Percentiles rank a stretch among this genome's conserved stretches.
These are phyloP conservation scores for Rhogogaster chlorosoma DNA, from an alignment of 2,888 invertebrate genomes.

Conservation along the genomic window DNA sequence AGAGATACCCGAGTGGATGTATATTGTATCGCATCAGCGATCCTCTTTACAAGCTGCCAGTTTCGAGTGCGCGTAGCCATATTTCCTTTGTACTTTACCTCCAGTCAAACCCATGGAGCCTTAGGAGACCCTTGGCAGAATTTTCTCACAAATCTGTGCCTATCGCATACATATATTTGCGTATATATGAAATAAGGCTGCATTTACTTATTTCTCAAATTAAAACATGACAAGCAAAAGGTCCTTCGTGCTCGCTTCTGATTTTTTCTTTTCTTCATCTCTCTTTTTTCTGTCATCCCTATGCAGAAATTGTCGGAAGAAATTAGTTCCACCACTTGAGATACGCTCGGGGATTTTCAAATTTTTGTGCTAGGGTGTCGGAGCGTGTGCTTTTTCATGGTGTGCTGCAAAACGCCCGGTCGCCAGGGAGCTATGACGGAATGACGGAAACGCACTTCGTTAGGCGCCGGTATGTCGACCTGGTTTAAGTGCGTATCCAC, in stretches of 20 bases:
- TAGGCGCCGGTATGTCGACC: conserved; percentile 38
- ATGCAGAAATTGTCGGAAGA: conserved; percentile 42
- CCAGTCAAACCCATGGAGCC: neutral
- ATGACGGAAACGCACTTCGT: conserved; percentile 50
- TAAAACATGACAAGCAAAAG: neutral
- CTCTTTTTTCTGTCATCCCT: neutral
- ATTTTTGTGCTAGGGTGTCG: conserved; percentile 17
- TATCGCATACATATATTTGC: neutral
- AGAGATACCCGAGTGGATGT: conserved; percentile 56
- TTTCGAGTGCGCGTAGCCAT: conserved; percentile 36
- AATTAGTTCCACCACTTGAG: conserved; percentile 50
- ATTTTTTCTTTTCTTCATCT: neutral
- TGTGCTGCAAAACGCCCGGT: conserved; percentile 35
- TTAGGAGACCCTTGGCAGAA: neutral
- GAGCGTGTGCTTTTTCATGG: conserved; percentile 37
- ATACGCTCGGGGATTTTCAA: conserved; percentile 19
- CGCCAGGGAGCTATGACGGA: conserved; percentile 46
- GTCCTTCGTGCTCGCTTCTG: neutral
- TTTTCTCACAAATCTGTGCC: conserved; percentile 14
- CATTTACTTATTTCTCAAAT: neutral
- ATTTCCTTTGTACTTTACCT: conserved; percentile 35
- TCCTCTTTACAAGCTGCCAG: conserved; percentile 48
- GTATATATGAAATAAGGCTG: neutral
- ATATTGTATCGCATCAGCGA: conserved; percentile 49
- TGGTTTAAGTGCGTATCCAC: neutral